These are phyloP conservation scores for Acanthisitta chloris DNA, from an alignment of 2,113 vertebrate species.

Conservation along the genomic window DNA sequence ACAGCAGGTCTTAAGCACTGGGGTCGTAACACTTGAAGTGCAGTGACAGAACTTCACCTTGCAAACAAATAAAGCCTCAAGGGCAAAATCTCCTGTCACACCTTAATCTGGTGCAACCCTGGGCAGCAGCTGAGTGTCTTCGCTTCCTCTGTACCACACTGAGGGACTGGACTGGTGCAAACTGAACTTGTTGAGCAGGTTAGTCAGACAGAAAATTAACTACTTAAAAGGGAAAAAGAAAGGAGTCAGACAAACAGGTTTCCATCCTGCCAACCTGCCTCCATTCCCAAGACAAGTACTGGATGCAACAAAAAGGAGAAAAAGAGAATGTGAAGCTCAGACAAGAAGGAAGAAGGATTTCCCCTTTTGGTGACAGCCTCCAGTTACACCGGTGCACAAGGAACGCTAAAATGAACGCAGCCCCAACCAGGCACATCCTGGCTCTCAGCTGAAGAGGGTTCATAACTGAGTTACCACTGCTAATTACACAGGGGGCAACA, in stretches of 20 bases:
- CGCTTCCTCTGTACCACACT: neutral
- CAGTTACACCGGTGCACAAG: neutral
- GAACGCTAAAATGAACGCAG: neutral
- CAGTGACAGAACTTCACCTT: neutral
- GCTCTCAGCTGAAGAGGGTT: neutral
- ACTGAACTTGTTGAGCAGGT: slow-evolving; percentile 1
- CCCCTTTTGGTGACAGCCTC: neutral
- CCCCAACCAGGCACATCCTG: neutral
- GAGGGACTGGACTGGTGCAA: neutral
- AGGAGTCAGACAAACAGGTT: neutral
- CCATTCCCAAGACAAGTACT: neutral
- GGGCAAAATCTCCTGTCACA: neutral
- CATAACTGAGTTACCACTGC: neutral
- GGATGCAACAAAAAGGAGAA: neutral
- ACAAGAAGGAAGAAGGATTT: neutral
- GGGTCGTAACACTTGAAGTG: neutral
- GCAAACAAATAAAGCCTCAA: neutral
- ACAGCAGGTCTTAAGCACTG: neutral
- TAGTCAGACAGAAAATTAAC: slow-evolving; percentile 16
- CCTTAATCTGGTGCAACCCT: slow-evolving; percentile 5
- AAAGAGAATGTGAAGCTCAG: neutral
- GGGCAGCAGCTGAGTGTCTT: neutral
- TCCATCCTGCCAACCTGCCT: neutral
- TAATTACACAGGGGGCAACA: neutral
- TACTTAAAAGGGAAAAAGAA: neutral